Evolutionary conservation across 2,888 invertebrate species (phyloP).

Genomic region (Cephalotes varians): DNA sequence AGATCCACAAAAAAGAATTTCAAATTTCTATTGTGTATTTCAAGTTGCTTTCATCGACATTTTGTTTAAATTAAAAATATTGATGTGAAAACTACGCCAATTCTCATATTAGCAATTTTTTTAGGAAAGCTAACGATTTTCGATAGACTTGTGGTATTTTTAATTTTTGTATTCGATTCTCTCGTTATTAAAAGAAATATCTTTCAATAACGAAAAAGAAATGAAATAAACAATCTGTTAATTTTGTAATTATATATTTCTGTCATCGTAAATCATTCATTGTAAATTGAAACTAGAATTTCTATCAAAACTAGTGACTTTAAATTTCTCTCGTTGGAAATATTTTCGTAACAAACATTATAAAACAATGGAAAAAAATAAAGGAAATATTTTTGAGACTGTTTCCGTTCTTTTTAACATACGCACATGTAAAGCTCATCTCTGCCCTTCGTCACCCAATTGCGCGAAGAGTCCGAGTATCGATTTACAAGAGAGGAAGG

Average conservation of each 20-base stretch:
- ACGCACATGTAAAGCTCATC: background rate
- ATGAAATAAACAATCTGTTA: background rate
- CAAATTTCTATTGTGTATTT: background rate
- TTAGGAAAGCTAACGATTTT: background rate
- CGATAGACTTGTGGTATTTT: background rate
- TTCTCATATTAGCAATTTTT: background rate
- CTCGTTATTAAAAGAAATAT: no score
- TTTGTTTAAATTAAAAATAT: background rate
- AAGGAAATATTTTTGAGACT: background rate
- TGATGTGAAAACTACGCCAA: background rate
- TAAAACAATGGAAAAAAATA: background rate
- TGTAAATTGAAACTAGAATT: background rate
- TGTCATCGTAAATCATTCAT: background rate
- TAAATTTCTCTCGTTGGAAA: background rate
- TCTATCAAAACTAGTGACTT: background rate
- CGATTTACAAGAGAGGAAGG: conserved; percentile 66
- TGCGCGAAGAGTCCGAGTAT: conserved; percentile 70
- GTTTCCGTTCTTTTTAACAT: background rate
- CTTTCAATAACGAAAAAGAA: background rate
- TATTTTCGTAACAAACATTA: background rate
- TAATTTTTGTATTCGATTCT: background rate
- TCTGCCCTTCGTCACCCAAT: conserved; percentile 13
- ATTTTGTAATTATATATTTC: background rate
- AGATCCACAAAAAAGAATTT: background rate
- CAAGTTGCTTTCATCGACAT: background rate